These are phyloP conservation scores for Myotis planiceps DNA, from an alignment of 2,797 vertebrate genomes.

Conservation along the genomic window DNA sequence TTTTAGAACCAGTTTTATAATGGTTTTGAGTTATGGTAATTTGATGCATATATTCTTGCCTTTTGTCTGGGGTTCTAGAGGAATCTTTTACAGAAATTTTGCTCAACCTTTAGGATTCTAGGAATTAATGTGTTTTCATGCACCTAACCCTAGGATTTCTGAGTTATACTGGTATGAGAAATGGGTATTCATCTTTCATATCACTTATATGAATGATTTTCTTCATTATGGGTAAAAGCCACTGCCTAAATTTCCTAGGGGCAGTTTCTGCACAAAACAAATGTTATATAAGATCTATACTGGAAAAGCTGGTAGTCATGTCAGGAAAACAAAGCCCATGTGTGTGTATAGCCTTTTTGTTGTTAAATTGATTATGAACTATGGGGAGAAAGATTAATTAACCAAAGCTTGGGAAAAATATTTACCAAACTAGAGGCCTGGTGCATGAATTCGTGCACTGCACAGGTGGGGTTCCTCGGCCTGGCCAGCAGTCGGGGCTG, in stretches of 20 bases:
- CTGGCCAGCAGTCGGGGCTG: too few species aligned
- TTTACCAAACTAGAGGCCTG: not conserved
- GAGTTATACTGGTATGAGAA: not conserved
- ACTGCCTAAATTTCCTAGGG: conserved; percentile 24
- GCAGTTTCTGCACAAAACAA: conserved; percentile 18
- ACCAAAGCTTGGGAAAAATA: not conserved
- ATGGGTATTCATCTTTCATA: not conserved
- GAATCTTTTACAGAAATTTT: conserved; percentile 11
- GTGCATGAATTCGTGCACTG: too few species aligned
- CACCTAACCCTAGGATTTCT: not conserved
- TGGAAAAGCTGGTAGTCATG: not conserved
- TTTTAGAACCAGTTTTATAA: conserved; percentile 49
- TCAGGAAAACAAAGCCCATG: conserved; percentile 4
- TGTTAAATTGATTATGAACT: conserved; percentile 32
- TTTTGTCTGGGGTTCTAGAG: conserved; percentile 20
- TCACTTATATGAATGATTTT: not conserved
- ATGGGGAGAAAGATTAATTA: not conserved
- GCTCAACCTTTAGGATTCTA: not conserved
- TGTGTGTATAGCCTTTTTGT: not conserved
- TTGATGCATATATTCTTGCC: not conserved
- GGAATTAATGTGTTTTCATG: not conserved
- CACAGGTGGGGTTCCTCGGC: too few species aligned
- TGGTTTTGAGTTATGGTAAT: conserved; percentile 27
- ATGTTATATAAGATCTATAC: not conserved
- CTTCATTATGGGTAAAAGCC: conserved; percentile 36